phyloP scores from a whole-genome alignment of 2,113 vertebrate species.

The Callionymus lyra region DNA sequence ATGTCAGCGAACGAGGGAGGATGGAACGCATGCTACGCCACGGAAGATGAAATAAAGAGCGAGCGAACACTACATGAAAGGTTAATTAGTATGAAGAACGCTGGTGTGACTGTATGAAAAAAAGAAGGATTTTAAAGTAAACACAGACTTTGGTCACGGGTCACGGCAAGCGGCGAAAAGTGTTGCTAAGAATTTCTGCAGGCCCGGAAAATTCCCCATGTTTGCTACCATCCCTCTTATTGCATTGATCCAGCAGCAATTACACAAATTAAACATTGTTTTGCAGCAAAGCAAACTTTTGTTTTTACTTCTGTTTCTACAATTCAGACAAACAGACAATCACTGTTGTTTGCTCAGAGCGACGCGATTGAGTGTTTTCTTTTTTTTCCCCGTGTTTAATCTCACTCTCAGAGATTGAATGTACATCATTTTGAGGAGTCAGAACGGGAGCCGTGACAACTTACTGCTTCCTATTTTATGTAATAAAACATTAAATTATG shows the following conservation, averaged over 20 bases:
- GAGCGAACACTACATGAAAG: conserved; percentile 63
- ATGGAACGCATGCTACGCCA: no score
- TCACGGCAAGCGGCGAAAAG: no score
- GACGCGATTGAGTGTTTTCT: no score
- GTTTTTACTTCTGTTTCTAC: neutral
- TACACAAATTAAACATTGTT: conserved; percentile 12
- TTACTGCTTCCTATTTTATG: no score
- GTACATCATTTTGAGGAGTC: no score
- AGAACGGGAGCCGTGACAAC: no score
- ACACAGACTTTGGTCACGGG: no score
- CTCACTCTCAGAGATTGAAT: no score
- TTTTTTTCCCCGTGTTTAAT: no score
- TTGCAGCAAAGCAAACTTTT: conserved; percentile 3
- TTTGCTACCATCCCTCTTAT: conserved; percentile 7
- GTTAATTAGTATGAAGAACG: conserved; percentile 69
- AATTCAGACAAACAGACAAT: conserved; percentile 2
- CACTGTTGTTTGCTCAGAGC: neutral
- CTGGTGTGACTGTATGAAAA: no score
- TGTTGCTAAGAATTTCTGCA: conserved; percentile 8
- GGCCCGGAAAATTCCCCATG: neutral
- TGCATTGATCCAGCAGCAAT: conserved; percentile 10
- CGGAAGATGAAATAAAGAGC: conserved; percentile 45
- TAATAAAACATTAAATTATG: no score
- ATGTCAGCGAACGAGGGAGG: conserved; percentile 58
- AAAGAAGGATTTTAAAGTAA: no score